A percentile compares a stretch with the other conserved stretches of the same genome.
These are phyloP conservation scores for Sericinus montela DNA, from an alignment of 2,888 invertebrate genomes.

Conservation along the genomic window DNA sequence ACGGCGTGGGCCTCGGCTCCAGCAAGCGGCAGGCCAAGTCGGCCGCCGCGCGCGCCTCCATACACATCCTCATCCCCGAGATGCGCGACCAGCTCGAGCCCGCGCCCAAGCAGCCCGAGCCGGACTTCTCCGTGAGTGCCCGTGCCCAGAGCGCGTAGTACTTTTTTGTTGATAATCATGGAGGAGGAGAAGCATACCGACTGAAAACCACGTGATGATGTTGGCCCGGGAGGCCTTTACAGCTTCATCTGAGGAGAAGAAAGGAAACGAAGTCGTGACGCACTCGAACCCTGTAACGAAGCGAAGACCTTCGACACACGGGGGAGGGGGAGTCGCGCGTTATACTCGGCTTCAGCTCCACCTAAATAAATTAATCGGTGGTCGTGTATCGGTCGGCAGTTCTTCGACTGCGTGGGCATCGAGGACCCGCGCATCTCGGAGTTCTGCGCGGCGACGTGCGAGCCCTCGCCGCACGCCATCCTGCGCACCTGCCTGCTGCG, in stretches of 20 bases:
- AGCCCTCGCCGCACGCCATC: slow-evolving; percentile 96
- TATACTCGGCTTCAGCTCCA: too few relatives aligned
- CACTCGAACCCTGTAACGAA: too few relatives aligned
- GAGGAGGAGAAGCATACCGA: too few relatives aligned
- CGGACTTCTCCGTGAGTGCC: slow-evolving; percentile 49
- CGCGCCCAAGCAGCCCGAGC: slow-evolving; percentile 28
- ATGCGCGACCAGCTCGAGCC: slow-evolving; percentile 87
- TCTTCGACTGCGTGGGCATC: slow-evolving; percentile 95
- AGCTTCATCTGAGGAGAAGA: too few relatives aligned
- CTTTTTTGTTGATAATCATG: too few relatives aligned
- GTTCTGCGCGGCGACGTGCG: slow-evolving; percentile 97
- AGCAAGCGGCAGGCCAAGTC: slow-evolving; percentile 98
- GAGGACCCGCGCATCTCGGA: slow-evolving; percentile 96
- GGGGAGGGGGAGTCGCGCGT: too few relatives aligned
- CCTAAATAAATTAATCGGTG: too few relatives aligned
- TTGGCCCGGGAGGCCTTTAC: too few relatives aligned
- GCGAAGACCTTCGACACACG: too few relatives aligned
- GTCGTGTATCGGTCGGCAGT: slow-evolving; percentile 55
- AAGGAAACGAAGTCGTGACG: too few relatives aligned
- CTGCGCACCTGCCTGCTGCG: slow-evolving; percentile 94
- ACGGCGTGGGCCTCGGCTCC: slow-evolving; percentile 95
- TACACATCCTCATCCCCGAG: slow-evolving; percentile 95
- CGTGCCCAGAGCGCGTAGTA: too few relatives aligned
- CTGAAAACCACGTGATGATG: too few relatives aligned
- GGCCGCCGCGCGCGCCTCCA: slow-evolving; percentile 92